Conservation (phyloP, 2,888 invertebrate species). For the Leistus spinibarbis region DNA sequence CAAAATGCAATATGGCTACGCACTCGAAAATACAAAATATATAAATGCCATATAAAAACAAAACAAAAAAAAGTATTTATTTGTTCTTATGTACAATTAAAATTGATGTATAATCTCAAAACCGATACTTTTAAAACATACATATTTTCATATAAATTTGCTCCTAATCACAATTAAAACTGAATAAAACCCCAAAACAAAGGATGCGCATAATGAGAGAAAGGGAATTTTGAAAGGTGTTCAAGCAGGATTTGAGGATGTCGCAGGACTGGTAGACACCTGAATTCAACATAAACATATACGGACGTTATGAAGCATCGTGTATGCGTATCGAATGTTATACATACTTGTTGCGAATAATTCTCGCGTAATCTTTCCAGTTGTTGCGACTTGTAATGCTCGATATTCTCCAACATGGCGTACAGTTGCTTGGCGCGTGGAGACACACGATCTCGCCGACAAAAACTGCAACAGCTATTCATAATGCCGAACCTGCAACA, state of each 20-base stretch:
- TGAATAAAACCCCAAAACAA: too few relatives aligned
- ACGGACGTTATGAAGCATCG: not conserved
- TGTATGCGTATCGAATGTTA: not conserved
- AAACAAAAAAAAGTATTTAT: not conserved
- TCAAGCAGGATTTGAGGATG: not conserved
- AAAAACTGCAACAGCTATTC: slow-evolving; percentile 76
- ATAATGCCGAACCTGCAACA: slow-evolving; percentile 72
- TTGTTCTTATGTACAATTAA: not conserved
- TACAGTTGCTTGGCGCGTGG: slow-evolving; percentile 84
- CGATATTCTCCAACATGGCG: slow-evolving; percentile 88
- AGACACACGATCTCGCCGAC: slow-evolving; percentile 70
- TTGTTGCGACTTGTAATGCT: slow-evolving; percentile 87
- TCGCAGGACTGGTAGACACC: not conserved
- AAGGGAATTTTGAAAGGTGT: not conserved
- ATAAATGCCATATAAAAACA: not conserved
- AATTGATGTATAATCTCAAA: not conserved
- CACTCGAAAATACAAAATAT: too few relatives aligned
- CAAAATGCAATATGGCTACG: too few relatives aligned
- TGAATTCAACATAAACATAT: not conserved
- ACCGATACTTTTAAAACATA: too few relatives aligned
- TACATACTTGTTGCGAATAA: slow-evolving; percentile 82
- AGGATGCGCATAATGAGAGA: not conserved
- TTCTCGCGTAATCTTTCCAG: slow-evolving; percentile 88
- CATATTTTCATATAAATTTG: too few relatives aligned
- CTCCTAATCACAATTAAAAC: too few relatives aligned